These are phyloP conservation scores for Anisognathus igniventris DNA, from an alignment of 2,797 vertebrate species.

Conservation along the genomic window DNA sequence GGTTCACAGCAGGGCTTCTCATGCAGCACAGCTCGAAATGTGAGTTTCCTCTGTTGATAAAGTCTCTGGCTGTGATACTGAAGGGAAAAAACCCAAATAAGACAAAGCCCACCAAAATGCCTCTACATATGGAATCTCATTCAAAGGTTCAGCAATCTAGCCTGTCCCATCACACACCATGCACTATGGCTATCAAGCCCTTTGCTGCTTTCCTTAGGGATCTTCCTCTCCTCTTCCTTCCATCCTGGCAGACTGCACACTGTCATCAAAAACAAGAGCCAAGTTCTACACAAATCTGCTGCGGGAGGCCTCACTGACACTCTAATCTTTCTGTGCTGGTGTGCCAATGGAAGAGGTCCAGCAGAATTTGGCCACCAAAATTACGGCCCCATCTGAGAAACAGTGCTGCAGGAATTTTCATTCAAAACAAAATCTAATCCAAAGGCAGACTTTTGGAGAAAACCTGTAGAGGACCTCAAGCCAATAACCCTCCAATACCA, in stretches of 20 bases:
- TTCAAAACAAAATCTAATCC: neutral
- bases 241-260: neutral
- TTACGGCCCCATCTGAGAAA: rapidly evolving
- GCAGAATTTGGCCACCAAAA: neutral
- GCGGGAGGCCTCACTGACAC: neutral
- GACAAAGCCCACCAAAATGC: neutral
- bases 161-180: neutral
- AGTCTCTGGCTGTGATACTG: neutral
- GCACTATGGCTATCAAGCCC: neutral
- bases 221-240: neutral
- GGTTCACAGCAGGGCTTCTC: neutral
- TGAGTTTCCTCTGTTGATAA: neutral
- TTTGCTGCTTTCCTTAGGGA: neutral
- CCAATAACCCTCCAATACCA: neutral
- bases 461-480: neutral
- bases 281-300: rapidly evolving
- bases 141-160: neutral
- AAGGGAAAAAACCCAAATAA: neutral
- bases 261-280: neutral
- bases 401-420: neutral
- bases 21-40: neutral
- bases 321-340: neutral
- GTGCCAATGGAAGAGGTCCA: neutral
- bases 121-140: neutral
- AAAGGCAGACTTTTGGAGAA: neutral